Evolutionary conservation across 2,797 vertebrate genomes (phyloP), one percentile per base, ranked within the genome.

Genomic region (Bufotes viridis): DNA sequence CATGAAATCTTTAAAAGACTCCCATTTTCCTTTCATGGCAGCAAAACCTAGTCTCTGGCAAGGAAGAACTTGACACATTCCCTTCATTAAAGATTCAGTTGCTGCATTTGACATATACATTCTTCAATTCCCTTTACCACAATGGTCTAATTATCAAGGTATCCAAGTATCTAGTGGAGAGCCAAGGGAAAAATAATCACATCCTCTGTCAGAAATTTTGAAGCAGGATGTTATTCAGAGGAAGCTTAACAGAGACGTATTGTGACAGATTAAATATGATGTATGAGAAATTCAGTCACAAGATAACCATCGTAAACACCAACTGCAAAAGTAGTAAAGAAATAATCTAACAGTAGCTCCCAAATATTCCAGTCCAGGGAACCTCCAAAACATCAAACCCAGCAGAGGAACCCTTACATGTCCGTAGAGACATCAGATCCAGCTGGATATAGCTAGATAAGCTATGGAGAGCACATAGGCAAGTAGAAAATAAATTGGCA

Each of bases 101-200:
- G 49, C 83, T 61, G 29, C 14, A 29, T 70, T 29, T 84, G 87
- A 81, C 65, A 79, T 80, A 55, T 34, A 80, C 42, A 81, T 29
- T 65, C 65, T 63, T 14, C 67, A 57, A 78, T 78, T 80, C 78
- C 70, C 84, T 67, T 75, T 61, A 76, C 29, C 61, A 65, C 55
- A 17, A 81, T 75, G 49, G 83, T 61, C 78, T 88, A 85, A 85
- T 88, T 88, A 88, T 75, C 51, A 85, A 81, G 76, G 12, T 63
- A 49, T 58, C 72, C 78, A 81, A 60, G 65, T 75, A 89, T 72
- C 82, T 57, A n/a, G 80, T 26, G 49, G 26, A 67, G 42, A 60
- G 81, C 67, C 72, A 83, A 63, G 76, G 82, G 82, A 84, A 49
- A 69, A 80, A 84, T 70, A 84, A 79, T 79, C 82, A 55, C 18